Evolutionary conservation across 2,888 invertebrate genomes (phyloP).

Genomic region (Nephrotoma appendiculata): DNA sequence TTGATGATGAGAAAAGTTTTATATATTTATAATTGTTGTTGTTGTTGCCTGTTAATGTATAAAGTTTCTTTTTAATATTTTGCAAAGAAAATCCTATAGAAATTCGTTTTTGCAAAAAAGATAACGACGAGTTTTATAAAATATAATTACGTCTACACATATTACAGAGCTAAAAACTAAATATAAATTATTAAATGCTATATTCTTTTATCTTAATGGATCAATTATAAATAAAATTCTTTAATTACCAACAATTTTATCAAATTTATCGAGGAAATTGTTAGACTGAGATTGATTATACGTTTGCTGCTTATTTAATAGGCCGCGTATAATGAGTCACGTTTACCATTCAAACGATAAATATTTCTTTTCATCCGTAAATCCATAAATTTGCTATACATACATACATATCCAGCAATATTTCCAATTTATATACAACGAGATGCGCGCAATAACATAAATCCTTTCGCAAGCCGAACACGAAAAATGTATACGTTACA

Average conservation of each 20-base stretch:
- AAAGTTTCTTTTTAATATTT: not conserved
- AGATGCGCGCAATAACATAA: not conserved
- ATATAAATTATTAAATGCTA: not conserved
- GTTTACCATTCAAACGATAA: not conserved
- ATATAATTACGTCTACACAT: not conserved
- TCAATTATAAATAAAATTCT: not conserved
- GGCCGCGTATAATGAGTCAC: not conserved
- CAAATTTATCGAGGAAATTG: too few species aligned
- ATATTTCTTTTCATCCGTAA: not conserved
- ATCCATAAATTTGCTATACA: not conserved
- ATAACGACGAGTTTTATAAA: not conserved
- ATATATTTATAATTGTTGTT: not conserved
- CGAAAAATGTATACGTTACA: not conserved
- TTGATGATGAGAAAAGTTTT: not conserved
- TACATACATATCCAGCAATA: not conserved
- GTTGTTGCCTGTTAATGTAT: not conserved
- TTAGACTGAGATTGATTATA: too few species aligned
- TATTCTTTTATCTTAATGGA: not conserved
- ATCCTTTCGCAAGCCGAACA: not conserved
- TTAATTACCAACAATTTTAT: not conserved
- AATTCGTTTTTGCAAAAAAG: not conserved
- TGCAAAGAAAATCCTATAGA: not conserved
- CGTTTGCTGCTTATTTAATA: not conserved
- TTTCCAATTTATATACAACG: not conserved
- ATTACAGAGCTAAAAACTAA: not conserved